A percentile compares a stretch with the other conserved stretches of the same genome.
phyloP scores from a whole-genome alignment of 2,888 invertebrate species.

The Drosophila vallismaia region DNA sequence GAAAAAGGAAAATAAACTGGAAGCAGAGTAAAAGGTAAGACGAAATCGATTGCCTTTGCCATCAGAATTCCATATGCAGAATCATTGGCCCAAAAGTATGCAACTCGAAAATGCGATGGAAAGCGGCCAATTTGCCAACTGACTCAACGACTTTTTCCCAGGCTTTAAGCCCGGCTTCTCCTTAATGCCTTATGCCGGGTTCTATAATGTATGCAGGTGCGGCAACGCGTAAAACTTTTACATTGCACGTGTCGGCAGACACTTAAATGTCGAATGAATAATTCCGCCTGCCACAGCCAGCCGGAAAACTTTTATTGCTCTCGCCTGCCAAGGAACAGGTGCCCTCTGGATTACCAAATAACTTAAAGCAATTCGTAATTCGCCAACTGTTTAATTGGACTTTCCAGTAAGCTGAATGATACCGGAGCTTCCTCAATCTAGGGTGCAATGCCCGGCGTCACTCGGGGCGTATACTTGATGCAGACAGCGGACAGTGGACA shows the following conservation, averaged over 20 bases:
- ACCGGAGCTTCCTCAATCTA: conserved; percentile 54
- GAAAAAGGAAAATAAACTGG: conserved; percentile 2
- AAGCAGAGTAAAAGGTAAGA: not conserved
- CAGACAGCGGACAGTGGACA: not conserved
- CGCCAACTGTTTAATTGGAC: conserved; percentile 35
- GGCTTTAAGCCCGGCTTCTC: conserved; percentile 19
- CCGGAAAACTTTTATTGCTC: conserved; percentile 59
- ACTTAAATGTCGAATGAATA: conserved; percentile 77
- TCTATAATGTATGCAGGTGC: conserved; percentile 33
- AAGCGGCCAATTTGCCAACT: conserved; percentile 57
- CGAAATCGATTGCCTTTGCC: conserved; percentile 65
- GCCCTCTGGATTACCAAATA: conserved; percentile 37
- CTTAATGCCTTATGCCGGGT: conserved; percentile 28
- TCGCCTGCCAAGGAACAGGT: conserved; percentile 26
- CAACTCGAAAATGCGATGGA: conserved; percentile 38
- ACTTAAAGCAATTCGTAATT: conserved; percentile 37
- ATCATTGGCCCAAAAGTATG: conserved; percentile 62
- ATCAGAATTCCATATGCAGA: conserved; percentile 61
- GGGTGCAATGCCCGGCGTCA: conserved; percentile 56
- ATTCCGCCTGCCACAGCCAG: conserved; percentile 65
- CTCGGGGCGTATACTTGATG: conserved; percentile 44
- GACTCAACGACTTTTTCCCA: not conserved
- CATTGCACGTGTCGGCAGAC: conserved; percentile 68
- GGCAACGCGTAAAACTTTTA: conserved; percentile 67
- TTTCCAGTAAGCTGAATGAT: conserved; percentile 18